phyloP scores from a whole-genome alignment of 2,888 invertebrate genomes.

The Drosophila pseudotakahashii region DNA sequence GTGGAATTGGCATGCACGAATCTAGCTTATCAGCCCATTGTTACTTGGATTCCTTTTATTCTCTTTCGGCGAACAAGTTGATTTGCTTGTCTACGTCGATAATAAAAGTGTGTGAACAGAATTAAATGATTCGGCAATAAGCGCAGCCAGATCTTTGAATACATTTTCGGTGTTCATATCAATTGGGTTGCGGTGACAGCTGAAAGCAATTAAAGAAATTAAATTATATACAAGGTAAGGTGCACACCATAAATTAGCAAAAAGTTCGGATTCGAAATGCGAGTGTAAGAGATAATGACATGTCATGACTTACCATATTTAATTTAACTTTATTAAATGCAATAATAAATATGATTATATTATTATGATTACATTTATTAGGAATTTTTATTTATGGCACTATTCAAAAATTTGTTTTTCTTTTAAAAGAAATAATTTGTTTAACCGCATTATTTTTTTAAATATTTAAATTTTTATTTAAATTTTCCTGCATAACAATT shows the following conservation, averaged over 20 bases:
- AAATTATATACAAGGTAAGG: background rate
- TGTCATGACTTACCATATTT: too few relatives aligned
- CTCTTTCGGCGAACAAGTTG: background rate
- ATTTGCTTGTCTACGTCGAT: conserved; percentile 9
- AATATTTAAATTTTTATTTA: too few relatives aligned
- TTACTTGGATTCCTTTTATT: conserved; percentile 15
- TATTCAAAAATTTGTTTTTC: too few relatives aligned
- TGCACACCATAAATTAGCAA: background rate
- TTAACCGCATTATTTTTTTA: too few relatives aligned
- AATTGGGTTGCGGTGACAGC: background rate
- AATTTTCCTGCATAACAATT: background rate
- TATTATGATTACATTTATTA: too few relatives aligned
- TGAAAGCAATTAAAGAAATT: background rate
- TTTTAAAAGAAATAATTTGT: too few relatives aligned
- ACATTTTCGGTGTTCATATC: background rate
- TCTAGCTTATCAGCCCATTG: conserved; percentile 36
- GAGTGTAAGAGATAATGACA: background rate
- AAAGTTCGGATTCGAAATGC: background rate
- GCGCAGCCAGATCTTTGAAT: background rate
- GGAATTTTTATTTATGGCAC: too few relatives aligned
- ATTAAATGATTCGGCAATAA: conserved; percentile 11
- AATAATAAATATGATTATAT: too few relatives aligned
- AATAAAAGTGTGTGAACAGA: conserved; percentile 33
- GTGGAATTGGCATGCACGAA: conserved; percentile 22
- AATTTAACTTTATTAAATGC: too few relatives aligned